A percentile compares a stretch with the other conserved stretches of the same genome.
These are phyloP conservation scores for Bathynomus jamesi DNA, from an alignment of 1,140 invertebrate species.

Conservation along the genomic window DNA sequence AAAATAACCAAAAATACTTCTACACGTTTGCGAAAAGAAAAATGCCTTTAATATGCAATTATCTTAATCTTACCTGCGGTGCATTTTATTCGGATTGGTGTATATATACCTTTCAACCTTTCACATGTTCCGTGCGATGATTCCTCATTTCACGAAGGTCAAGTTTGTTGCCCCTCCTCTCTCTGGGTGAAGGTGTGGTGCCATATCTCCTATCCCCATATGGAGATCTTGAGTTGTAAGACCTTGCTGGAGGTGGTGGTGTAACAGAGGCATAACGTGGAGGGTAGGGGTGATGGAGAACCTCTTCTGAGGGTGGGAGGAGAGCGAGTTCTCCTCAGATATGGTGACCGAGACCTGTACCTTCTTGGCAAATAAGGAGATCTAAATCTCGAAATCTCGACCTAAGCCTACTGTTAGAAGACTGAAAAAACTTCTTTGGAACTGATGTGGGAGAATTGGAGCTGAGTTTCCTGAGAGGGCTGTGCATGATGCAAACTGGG, in stretches of 20 bases:
- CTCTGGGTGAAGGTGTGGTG: neutral
- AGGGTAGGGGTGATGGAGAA: neutral
- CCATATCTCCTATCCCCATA: neutral
- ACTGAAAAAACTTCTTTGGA: neutral
- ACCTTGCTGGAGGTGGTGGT: neutral
- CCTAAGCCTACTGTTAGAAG: neutral
- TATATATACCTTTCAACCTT: too few species aligned
- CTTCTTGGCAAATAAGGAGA: neutral
- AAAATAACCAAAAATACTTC: too few species aligned
- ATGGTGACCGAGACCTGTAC: neutral
- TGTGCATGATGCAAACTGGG: too few species aligned
- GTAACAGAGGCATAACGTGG: neutral
- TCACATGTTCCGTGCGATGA: too few species aligned
- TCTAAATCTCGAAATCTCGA: neutral
- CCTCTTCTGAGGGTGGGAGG: neutral
- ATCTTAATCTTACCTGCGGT: too few species aligned
- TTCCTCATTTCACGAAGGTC: too few species aligned
- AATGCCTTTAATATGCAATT: too few species aligned
- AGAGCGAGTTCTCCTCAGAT: neutral
- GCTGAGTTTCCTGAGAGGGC: too few species aligned
- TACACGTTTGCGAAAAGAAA: too few species aligned
- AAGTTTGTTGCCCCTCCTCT: too few species aligned
- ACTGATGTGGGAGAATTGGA: neutral
- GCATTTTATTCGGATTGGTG: too few species aligned
- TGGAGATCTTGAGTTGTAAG: neutral